Evolutionary conservation across 2,888 invertebrate genomes (phyloP).

Genomic region (Electrophaes corylata): DNA sequence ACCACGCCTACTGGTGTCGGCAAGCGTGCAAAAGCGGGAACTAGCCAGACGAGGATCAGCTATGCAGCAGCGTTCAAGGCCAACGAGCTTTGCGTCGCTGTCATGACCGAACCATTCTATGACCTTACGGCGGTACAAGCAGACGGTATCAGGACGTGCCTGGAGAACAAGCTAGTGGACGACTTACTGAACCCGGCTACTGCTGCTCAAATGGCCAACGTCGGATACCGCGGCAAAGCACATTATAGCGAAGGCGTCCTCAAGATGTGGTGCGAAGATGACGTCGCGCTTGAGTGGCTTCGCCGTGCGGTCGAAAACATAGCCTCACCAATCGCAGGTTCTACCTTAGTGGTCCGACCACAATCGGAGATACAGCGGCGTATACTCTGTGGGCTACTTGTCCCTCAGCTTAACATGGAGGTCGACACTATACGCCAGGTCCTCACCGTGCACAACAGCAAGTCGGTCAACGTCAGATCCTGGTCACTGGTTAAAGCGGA

Average conservation of each 20-base stretch:
- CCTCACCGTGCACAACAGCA: not conserved
- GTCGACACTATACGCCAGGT: not conserved
- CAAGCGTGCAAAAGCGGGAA: not conserved
- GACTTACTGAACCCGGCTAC: not conserved
- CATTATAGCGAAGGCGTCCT: not conserved
- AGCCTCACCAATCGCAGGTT: not conserved
- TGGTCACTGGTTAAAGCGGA: not conserved
- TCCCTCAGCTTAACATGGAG: not conserved
- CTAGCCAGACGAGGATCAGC: not conserved
- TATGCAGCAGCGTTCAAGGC: not conserved
- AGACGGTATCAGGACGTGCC: not conserved
- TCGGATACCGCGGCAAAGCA: not conserved
- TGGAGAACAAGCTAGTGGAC: not conserved
- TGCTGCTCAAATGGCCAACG: not conserved
- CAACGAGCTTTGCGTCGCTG: not conserved
- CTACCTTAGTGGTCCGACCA: not conserved
- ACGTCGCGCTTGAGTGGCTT: not conserved
- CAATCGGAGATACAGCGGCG: not conserved
- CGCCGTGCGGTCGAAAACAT: not conserved
- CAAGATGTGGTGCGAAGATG: not conserved
- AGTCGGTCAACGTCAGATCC: not conserved
- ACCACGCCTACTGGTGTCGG: too few species aligned
- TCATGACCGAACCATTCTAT: not conserved
- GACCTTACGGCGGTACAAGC: not conserved
- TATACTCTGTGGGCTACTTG: not conserved